Evolutionary conservation across 37 sponge, comb jelly and placozoan genomes (phyloP), one percentile per base, ranked within the genome.

Genomic region (Diacarnus erythraeanus): DNA sequence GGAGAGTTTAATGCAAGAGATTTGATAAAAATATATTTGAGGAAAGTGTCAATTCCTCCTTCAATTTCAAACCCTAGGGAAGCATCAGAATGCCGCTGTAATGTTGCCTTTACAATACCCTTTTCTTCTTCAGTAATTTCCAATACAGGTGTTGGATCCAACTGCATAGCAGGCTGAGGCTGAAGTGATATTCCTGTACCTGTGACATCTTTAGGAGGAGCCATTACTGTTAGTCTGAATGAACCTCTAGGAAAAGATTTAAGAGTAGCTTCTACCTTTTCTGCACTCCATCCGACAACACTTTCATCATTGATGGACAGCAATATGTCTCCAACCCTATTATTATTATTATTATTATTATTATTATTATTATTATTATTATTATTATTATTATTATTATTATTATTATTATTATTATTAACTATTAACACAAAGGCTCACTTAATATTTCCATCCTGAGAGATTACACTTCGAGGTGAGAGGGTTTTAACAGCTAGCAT

Each of bases 371-470:
- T 27, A n/a, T 60, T 17, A 68, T 38, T 29, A 3, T 36, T 27
- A n/a, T 60, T 60, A 60, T 25, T 17, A 21, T 5, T 21, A 5
- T n/a, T 25, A 60, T 35, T 6, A 68, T 34, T 27, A 68, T 34
- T 68, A 10, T 36, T 31, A 68, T 3, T 8, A 10, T 6, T 17
- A 68, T 38, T 29, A 3, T 36, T 27, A n/a, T 60, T 37, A 10
- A 12, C n/a, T n/a, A n/a, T n/a, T n/a, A n/a, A n/a, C n/a, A 6
- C 1, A 26, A 5, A 20, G 12, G 31, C 77, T 69, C 42, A 91
- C 91, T 47, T 91, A 8, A 91, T 77, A n/a, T 78, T 86, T 71
- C 87, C 87, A 68, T 91, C 86, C 41, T 91, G 85, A 35, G 68
- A 31, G 25, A 92, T 65, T 29, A 83, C 81, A 31, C 88, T 84